These are phyloP conservation scores for Corythoichthys haematopterus DNA, from an alignment of 2,113 vertebrate genomes.

Conservation along the genomic window DNA sequence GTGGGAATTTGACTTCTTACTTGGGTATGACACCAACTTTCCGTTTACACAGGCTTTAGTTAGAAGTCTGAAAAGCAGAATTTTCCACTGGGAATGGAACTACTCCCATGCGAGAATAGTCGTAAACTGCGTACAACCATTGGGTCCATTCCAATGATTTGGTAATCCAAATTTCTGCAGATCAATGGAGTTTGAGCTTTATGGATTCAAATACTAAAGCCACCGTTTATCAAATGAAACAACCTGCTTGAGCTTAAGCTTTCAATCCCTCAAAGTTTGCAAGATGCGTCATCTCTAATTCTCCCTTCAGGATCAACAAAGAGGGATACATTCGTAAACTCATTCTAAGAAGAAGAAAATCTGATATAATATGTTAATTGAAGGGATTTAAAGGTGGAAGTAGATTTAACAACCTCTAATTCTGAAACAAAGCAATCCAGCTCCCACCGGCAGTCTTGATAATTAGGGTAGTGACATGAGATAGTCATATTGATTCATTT, in stretches of 20 bases:
- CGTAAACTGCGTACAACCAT: not conserved
- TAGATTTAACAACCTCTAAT: not conserved
- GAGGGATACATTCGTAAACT: not conserved
- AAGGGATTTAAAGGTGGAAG: not conserved
- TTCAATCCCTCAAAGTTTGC: conserved; percentile 5
- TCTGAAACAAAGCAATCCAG: not conserved
- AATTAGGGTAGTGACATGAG: not conserved
- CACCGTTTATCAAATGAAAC: conserved; percentile 18
- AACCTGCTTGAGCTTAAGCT: conserved; percentile 19
- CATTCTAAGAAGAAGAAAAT: not conserved
- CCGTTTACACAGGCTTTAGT: conserved; percentile 7
- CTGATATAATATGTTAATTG: not conserved
- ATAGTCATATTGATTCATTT: not conserved
- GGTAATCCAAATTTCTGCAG: conserved; percentile 12
- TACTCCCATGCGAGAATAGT: not conserved
- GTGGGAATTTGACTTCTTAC: conserved; percentile 16
- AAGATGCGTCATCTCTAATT: conserved; percentile 6
- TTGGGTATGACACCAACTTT: not conserved
- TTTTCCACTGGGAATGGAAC: not conserved
- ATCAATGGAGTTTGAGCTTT: not conserved
- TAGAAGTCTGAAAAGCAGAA: conserved; percentile 2
- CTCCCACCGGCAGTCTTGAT: not conserved
- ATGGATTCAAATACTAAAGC: not conserved
- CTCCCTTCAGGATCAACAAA: not conserved
- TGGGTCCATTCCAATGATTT: conserved; percentile 16